Evolutionary conservation across 2,888 invertebrate genomes (phyloP).

Genomic region (Nemotelus nigrinus): DNA sequence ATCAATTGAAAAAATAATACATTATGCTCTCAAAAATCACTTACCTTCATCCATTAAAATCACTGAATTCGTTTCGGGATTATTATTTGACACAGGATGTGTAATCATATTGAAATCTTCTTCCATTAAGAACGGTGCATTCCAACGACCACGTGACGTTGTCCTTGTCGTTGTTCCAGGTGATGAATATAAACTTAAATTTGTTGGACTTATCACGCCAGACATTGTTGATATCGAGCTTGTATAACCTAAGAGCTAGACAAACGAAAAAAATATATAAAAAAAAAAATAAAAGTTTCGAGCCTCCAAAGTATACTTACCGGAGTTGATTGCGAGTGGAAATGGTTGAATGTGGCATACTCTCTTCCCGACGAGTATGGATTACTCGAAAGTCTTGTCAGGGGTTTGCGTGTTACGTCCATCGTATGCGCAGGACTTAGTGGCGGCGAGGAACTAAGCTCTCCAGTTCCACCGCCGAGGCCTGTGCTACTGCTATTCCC

Average conservation of each 20-base stretch:
- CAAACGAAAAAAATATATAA: constrained; percentile 15
- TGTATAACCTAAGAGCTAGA: constrained; percentile 92
- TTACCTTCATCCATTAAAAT: constrained; percentile 83
- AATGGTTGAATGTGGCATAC: constrained; percentile 87
- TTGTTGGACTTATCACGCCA: constrained; percentile 89
- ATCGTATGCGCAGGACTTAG: constrained; percentile 56
- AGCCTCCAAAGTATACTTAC: constrained; percentile 55
- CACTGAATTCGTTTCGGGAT: constrained; percentile 74
- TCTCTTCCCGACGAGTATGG: constrained; percentile 71
- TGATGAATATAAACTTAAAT: constrained; percentile 84
- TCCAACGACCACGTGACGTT: constrained; percentile 83
- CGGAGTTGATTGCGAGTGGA: constrained; percentile 82
- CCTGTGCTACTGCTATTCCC: constrained; percentile 20
- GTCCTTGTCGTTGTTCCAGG: constrained; percentile 76
- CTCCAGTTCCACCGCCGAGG: constrained; percentile 21
- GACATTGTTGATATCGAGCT: constrained; percentile 82
- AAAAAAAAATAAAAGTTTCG: constrained; percentile 24
- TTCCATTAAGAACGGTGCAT: constrained; percentile 88
- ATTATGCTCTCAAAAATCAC: background rate
- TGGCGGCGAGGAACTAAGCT: constrained; percentile 55
- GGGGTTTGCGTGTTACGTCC: constrained; percentile 55
- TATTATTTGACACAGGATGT: constrained; percentile 71
- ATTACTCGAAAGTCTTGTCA: constrained; percentile 64
- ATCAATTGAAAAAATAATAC: background rate
- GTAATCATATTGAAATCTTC: constrained; percentile 96